Base-by-base conservation (phyloP, 2,797 vertebrate genomes). In the Poeciliopsis infans region DNA sequence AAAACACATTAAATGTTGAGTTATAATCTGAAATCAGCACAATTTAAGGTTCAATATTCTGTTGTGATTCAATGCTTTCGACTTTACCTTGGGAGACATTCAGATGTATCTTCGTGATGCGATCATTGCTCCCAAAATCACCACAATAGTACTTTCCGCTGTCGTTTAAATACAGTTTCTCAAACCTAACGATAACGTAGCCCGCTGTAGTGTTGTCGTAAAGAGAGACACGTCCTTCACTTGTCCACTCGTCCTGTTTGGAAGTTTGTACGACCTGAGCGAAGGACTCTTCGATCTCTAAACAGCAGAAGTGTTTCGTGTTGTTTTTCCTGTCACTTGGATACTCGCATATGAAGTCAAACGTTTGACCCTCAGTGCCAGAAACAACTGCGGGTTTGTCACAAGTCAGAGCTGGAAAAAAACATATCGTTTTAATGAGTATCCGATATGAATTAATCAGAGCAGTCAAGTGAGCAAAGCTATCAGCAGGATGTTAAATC, bases 121-220 rank as follows among this genome's bases (percentile, higher is more conserved):
- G 0, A 77, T 90, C 85, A 47, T 0, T 0, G 18, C 0, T 13
- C 31, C 77, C 2, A 5, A 91, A 78, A 64, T 90, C 90, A 0
- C 86, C 90, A 7, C 92, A 94, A 31, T 28, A 49, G 51, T 94
- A 94, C 0, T 0, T 83, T 64, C 92, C 89, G 0, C 83, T 82
- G 85, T 94, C 94, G 8, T 75, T 43, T 8, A 1, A 12, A 7
- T 6, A 3, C 4, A 92, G 75, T 20, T 45, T 4, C 2, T 81
- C 64, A 85, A 92, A 49, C 0, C 12, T 47, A 31, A 92, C 43
- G 5, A 81, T 79, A 49, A 95, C 86, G 55, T 86, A 47, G 5
- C 18, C 72, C 11, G 11, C 73, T 0, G 83, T 84, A 45, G 72
- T 85, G 90, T 95, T 90, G 86, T 94, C 94, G 0, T 73, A 89